Evolutionary conservation across 2,113 vertebrate genomes (phyloP).

Genomic region (Trochalopteron elliotii): DNA sequence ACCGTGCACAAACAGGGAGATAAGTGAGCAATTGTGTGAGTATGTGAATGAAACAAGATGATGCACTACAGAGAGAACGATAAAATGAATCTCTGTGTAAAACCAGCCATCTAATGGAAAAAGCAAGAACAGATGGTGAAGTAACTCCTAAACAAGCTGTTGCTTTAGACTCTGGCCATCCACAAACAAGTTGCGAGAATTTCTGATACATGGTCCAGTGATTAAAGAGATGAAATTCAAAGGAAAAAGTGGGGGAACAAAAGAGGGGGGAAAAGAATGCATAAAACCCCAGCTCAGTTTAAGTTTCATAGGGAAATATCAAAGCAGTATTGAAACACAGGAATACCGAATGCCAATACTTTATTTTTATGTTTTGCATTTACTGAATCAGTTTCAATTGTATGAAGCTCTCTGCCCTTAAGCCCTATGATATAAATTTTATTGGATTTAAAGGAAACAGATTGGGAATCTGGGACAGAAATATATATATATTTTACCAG

Average conservation of each 20-base stretch:
- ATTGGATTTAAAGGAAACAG: slow-evolving; percentile 76
- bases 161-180: slow-evolving; percentile 47
- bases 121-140: slow-evolving; percentile 72
- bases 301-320: slow-evolving; percentile 78
- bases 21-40: background rate
- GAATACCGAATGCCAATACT: slow-evolving; percentile 76
- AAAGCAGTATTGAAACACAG: slow-evolving; percentile 80
- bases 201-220: slow-evolving; percentile 73
- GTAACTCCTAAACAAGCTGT: slow-evolving; percentile 39
- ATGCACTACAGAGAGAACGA: background rate
- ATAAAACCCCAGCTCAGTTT: slow-evolving; percentile 77
- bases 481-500: slow-evolving; percentile 18
- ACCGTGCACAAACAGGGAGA: background rate
- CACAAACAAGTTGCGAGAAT: slow-evolving; percentile 64
- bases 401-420: slow-evolving; percentile 60
- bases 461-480: slow-evolving; percentile 68
- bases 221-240: slow-evolving; percentile 77
- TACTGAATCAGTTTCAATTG: slow-evolving; percentile 69
- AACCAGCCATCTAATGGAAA: slow-evolving; percentile 51
- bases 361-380: slow-evolving; percentile 76
- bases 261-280: slow-evolving; percentile 69
- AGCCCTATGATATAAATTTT: slow-evolving; percentile 59
- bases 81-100: slow-evolving; percentile 17
- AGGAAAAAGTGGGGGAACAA: slow-evolving; percentile 64
- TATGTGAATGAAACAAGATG: slow-evolving; percentile 18